Conservation (phyloP, 2,113 vertebrate species). For the Elephas maximus region DNA sequence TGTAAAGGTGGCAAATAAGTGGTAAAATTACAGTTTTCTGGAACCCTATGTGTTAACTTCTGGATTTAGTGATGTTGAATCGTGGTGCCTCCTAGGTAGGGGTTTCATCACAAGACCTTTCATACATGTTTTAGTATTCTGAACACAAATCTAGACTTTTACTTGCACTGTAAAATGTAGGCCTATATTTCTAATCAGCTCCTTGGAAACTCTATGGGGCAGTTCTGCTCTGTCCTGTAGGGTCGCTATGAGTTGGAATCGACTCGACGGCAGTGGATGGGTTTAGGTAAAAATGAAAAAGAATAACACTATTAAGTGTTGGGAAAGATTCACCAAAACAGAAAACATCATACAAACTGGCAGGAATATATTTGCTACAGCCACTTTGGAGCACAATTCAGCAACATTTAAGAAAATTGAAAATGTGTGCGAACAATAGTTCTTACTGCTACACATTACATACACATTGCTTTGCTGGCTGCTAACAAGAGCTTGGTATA, state of each 20-base stretch:
- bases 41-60: neutral
- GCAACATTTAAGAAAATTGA: too few species aligned
- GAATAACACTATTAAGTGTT: neutral
- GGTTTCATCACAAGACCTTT: neutral
- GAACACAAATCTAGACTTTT: neutral
- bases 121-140: neutral
- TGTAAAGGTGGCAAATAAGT: neutral
- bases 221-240: too few species aligned
- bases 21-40: neutral
- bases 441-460: neutral
- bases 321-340: neutral
- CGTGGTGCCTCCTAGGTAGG: neutral
- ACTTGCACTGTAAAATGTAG: neutral
- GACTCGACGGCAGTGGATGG: too few species aligned
- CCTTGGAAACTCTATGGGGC: too few species aligned
- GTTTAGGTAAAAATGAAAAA: neutral
- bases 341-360: neutral
- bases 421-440: neutral
- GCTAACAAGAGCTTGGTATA: neutral
- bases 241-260: too few species aligned
- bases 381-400: neutral
- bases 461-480: neutral
- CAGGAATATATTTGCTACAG: neutral
- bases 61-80: neutral
- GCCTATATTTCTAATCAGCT: neutral